Evolutionary conservation across 1,140 invertebrate genomes (phyloP).

Genomic region (Drosophila arizonae): DNA sequence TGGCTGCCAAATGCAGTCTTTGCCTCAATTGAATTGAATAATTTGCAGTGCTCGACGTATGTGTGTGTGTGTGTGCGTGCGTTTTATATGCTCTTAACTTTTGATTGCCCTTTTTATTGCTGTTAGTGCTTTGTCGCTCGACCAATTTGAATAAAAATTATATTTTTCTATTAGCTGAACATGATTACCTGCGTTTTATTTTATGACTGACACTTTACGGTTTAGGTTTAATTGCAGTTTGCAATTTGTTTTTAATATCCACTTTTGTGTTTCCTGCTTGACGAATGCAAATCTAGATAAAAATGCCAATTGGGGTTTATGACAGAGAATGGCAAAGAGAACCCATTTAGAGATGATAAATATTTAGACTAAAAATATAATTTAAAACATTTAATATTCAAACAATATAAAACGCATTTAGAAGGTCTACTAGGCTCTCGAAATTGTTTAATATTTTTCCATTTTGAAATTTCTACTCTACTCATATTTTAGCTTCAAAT

Average conservation of each 20-base stretch:
- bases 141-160: conserved; percentile 40
- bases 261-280: not conserved
- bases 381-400: no score
- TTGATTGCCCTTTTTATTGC: conserved; percentile 46
- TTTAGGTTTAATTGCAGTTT: conserved; percentile 7
- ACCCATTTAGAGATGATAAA: no score
- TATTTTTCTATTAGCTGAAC: conserved; percentile 23
- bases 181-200: conserved; percentile 27
- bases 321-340: no score
- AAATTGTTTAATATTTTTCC: no score
- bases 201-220: conserved; percentile 22
- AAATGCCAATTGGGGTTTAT: no score
- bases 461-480: no score
- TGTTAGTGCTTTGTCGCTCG: conserved; percentile 10
- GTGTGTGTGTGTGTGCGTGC: conserved; percentile 50
- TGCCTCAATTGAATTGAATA: conserved; percentile 73
- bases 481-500: no score
- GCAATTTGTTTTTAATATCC: conserved; percentile 42
- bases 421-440: no score
- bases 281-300: no score
- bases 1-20: conserved; percentile 67
- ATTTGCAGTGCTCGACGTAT: conserved; percentile 52
- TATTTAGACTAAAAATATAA: no score
- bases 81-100: conserved; percentile 65
- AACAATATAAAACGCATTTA: no score